Evolutionary conservation across 2,888 invertebrate species (phyloP), one percentile per base, ranked within the genome.

Genomic region (Torymus tubicola): DNA sequence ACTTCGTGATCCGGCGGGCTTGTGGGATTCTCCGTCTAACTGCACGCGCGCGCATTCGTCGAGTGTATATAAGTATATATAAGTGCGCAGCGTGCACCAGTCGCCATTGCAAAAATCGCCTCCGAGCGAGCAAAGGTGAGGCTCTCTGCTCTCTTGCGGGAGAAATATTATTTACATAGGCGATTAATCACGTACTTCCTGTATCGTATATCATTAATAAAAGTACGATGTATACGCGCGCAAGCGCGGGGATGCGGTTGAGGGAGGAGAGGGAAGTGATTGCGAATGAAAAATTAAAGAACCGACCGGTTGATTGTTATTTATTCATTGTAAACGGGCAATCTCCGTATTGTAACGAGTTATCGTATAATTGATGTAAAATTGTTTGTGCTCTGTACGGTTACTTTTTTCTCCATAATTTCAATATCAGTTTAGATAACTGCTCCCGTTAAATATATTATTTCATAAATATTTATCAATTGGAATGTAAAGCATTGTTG

Each of bases 151-250:
- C 70, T 55, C 60, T 61, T 61, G 16, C n/a, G 21, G 55, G 53
- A 70, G 61, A 67, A 73, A 79, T 74, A 64, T 64, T 74, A 80
- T 80, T 74, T 74, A 24, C 79, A 70, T 69, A 42, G 79, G 52
- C 31, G 73, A 74, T 74, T 74, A 80, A 80, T 80, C 79, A 64
- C 12, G 14, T 18, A 21, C 60, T 74, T 80, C 79, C 79, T 80
- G 55, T 58, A 52, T 53, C 72, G 52, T 67, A 42, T 64, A 64
- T 64, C 58, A 61, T 31, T 57, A 21, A 72, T 78, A 72, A 78
- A 65, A 55, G 21, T 55, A 13, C 16, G 14, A 12, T 57, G 18
- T 18, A 13, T 14, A 31, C 8, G 8, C 31, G 31, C 31, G 3
- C 2, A 8, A 31, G 31, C 0, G 31, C 5, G 31, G 31, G 4